These are phyloP conservation scores for Nomada fucata DNA, from an alignment of 2,888 invertebrate species.

Conservation along the genomic window DNA sequence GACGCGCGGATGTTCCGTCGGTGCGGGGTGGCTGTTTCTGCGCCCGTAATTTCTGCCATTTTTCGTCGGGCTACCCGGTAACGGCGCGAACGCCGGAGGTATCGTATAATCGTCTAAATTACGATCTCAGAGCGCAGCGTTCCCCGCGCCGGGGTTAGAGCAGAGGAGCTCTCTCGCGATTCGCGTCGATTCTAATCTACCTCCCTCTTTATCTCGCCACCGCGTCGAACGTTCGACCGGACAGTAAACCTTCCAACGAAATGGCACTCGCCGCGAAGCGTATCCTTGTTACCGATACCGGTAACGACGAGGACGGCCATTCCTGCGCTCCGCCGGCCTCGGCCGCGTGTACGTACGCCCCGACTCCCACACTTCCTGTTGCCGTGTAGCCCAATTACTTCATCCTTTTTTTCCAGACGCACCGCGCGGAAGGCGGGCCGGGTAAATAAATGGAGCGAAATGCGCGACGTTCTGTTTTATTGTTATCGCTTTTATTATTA, in stretches of 20 bases:
- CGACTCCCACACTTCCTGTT: slow-evolving; percentile 75
- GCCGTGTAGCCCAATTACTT: slow-evolving; percentile 55
- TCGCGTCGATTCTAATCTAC: slow-evolving; percentile 66
- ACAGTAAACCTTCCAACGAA: slow-evolving; percentile 71
- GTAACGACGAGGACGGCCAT: slow-evolving; percentile 71
- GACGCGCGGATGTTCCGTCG: slow-evolving; percentile 31
- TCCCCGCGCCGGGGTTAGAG: slow-evolving; percentile 37
- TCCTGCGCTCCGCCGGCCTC: slow-evolving; percentile 52
- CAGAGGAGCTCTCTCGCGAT: slow-evolving; percentile 38
- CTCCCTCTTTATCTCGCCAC: slow-evolving; percentile 54
- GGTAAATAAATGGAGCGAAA: not conserved
- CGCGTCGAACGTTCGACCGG: slow-evolving; percentile 57
- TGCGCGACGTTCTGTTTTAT: not conserved
- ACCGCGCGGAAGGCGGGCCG: not conserved
- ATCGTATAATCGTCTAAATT: slow-evolving; percentile 59
- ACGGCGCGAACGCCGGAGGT: slow-evolving; percentile 46
- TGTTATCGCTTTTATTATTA: not conserved
- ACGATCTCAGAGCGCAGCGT: slow-evolving; percentile 41
- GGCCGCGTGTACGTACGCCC: slow-evolving; percentile 44
- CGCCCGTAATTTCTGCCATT: slow-evolving; percentile 52
- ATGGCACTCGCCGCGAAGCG: slow-evolving; percentile 66
- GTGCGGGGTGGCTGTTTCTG: slow-evolving; percentile 22
- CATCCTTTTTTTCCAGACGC: slow-evolving; percentile 10
- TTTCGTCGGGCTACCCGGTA: slow-evolving; percentile 29
- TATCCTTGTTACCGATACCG: slow-evolving; percentile 73